Evolutionary conservation across 2,113 vertebrate genomes (phyloP).

Genomic region (Globicephala melas): DNA sequence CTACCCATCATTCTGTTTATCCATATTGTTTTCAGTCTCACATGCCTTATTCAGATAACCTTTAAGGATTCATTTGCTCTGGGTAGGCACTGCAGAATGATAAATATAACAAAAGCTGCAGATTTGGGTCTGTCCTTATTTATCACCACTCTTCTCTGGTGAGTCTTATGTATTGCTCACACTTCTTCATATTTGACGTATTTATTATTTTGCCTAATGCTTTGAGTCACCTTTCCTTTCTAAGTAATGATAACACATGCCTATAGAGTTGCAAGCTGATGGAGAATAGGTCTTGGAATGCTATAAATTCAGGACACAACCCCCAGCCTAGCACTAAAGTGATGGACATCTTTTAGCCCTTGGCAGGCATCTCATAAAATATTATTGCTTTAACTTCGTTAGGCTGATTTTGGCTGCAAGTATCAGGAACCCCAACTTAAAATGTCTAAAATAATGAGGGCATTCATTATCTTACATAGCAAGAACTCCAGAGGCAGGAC

Average conservation of each 20-base stretch:
- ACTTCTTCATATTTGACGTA: neutral
- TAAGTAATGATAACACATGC: neutral
- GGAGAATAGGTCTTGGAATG: neutral
- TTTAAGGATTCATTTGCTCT: neutral
- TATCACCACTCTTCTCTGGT: neutral
- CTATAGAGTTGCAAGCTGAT: neutral
- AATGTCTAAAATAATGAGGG: neutral
- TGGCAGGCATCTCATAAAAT: neutral
- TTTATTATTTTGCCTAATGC: neutral
- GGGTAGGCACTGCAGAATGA: neutral
- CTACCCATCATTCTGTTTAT: neutral
- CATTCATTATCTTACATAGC: neutral
- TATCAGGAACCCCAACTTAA: neutral
- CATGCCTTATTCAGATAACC: neutral
- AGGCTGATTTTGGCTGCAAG: neutral
- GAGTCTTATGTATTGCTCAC: neutral
- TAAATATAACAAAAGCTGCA: neutral
- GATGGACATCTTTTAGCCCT: neutral
- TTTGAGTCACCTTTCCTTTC: neutral
- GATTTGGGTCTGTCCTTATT: neutral
- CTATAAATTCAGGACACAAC: neutral
- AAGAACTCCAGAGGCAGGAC: neutral
- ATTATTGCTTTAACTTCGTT: neutral
- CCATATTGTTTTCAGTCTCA: neutral
- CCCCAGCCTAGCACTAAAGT: neutral